Evolutionary conservation across 2,888 invertebrate species (phyloP), one percentile per base, ranked within the genome.

Genomic region (Syrphus vitripennis): DNA sequence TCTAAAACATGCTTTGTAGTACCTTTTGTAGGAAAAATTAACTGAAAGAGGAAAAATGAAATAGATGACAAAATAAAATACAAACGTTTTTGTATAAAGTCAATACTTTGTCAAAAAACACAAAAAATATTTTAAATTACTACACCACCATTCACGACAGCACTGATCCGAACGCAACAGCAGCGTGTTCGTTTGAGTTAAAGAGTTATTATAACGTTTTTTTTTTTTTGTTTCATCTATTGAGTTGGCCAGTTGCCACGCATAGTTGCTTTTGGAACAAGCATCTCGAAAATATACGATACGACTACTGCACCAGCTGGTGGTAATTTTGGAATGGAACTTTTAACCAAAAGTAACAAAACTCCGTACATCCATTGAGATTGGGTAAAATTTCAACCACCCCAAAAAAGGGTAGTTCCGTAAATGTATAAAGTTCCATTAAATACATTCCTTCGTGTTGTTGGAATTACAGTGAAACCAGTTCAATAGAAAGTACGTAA

Each of bases 291-390:
- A n/a, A 67, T 67, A 50, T 37, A 67, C 67, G 61, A 65, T 31
- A 42, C 26, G 24, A 55, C 42, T 84, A 55, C 42, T 84, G 75
- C 65, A 59, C 59, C 83, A 80, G 65, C 65, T 84, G 84, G 40
- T 84, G 84, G 40, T 37, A 65, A 70, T 72, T 76, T 84, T 45
- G 31, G 48, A 72, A 72, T 84, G 76, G 55, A 84, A 71, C 67
- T 77, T 65, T 59, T 77, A 69, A 77, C 71, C 81, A 67, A 69
- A 45, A 65, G 67, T 61, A 72, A 40, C 40, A 67, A 69, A 59
- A 53, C 42, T 69, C 16, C 7, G n/a, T n/a, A n/a, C n/a, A 31
- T 31, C 19, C 57, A 57, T 29, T 29, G 26, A 29, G n/a, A 53
- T 53, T 10, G 42, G 40, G 1, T 65, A 26, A 12, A 26, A 45